Conservation (phyloP, 1,140 invertebrate species). For the Papilio glaucus region DNA sequence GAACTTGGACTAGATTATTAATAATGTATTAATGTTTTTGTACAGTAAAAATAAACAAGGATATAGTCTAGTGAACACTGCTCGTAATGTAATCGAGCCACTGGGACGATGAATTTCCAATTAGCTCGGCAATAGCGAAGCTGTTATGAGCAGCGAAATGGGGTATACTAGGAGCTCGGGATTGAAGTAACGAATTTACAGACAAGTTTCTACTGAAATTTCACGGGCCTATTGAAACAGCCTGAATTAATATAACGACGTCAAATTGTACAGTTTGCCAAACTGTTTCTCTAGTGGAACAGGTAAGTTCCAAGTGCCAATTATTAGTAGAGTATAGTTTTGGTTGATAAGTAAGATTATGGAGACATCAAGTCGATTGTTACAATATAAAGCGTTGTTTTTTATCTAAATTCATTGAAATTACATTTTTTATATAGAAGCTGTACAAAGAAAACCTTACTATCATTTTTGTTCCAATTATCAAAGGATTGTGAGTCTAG, state of each 20-base stretch:
- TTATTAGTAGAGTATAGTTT: background rate
- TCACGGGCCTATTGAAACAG: background rate
- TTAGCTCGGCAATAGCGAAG: background rate
- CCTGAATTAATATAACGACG: background rate
- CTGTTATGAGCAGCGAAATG: background rate
- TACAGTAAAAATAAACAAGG: no score
- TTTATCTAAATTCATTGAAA: background rate
- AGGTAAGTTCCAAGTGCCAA: background rate
- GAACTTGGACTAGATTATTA: no score
- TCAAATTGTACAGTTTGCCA: background rate
- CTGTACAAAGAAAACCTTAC: no score
- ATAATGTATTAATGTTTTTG: no score
- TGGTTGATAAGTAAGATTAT: no score
- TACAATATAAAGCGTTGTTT: background rate
- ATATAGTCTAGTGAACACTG: no score
- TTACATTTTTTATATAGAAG: no score
- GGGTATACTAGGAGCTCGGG: background rate
- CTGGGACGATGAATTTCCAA: background rate
- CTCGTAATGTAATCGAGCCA: background rate
- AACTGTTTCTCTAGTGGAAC: background rate
- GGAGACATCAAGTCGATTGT: no score
- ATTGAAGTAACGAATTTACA: background rate
- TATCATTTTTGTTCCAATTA: no score
- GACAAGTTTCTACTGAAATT: slow-evolving; percentile 9
- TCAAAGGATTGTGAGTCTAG: no score